Evolutionary conservation across 2,113 vertebrate genomes (phyloP), one percentile per base, ranked within the genome.

Genomic region (Varanus komodoensis): DNA sequence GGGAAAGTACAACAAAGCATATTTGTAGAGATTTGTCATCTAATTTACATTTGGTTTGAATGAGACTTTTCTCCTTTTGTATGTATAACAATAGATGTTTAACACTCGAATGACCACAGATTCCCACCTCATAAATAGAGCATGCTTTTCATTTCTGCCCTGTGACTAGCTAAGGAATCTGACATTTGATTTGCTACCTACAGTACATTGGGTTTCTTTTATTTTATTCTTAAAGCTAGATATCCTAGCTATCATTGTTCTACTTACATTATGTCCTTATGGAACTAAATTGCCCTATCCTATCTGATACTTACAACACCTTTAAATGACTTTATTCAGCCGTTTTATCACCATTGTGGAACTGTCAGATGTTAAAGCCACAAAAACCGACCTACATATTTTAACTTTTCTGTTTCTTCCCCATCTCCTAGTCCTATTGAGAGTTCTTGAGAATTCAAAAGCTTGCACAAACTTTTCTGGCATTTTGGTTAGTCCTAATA

Each of bases 21-120:
- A 77, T 90, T 86, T 93, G 84, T 68, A 86, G 87, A 83, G 87
- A 90, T 64, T 92, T 87, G 92, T 93, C 89, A 34, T 91, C 93
- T 94, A 69, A 68, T 94, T 94, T 94, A 88, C 86, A 86, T 92
- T 93, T 92, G 91, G 82, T 89, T 93, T 84, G 69, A 90, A 71
- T 0, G 0, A 64, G 84, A 89, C 84, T 91, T 89, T 83, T 89
- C 84, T 75, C 27, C 81, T 50, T 2, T 84, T 61, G 82, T 0
- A 0, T 89, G 12, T 80, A 71, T 48, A 52, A 88, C 87, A 81
- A 81, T 81, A 44, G 78, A 81, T 34, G 86, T 74, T 82, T 74
- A 38, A 2, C 29, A 19, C 87, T 67, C 11, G 3, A 73, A 86
- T 44, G 83, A 71, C 81, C 9, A 82, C 52, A 80, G 75, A 86